Evolutionary conservation across 2,113 vertebrate species (phyloP).

Genomic region (Lota lota): DNA sequence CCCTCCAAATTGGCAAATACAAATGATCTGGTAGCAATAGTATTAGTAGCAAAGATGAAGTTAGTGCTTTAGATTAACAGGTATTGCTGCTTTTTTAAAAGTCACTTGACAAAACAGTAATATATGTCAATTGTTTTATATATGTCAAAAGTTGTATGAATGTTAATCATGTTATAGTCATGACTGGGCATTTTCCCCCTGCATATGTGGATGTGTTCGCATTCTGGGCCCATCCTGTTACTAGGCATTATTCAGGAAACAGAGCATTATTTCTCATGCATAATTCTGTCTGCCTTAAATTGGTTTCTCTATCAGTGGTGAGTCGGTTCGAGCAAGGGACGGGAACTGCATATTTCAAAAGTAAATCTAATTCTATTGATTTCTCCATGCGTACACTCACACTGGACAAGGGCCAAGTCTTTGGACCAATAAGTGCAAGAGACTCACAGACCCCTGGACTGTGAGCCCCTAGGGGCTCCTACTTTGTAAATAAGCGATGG

Average conservation of each 20-base stretch:
- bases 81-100: no score
- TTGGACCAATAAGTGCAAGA: slow-evolving; percentile 36
- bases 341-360: slow-evolving; percentile 53
- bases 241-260: slow-evolving; percentile 13
- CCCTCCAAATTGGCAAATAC: no score
- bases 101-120: no score
- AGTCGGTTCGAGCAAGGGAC: background rate
- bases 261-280: slow-evolving; percentile 18
- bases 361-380: slow-evolving; percentile 54
- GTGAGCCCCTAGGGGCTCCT: background rate
- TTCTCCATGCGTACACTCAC: slow-evolving; percentile 8
- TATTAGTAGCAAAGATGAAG: no score
- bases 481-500: background rate
- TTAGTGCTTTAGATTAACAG: no score
- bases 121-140: no score
- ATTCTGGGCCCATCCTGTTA: background rate
- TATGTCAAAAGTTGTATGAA: no score
- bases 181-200: no score
- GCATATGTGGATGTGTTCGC: no score
- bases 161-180: no score
- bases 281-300: slow-evolving; percentile 25
- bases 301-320: slow-evolving; percentile 29
- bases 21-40: no score
- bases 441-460: slow-evolving; percentile 17
- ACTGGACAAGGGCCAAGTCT: slow-evolving; percentile 40